A percentile compares a stretch with the other conserved stretches of the same genome.
phyloP scores from a whole-genome alignment of 2,113 vertebrate genomes.

The Balaeniceps rex region DNA sequence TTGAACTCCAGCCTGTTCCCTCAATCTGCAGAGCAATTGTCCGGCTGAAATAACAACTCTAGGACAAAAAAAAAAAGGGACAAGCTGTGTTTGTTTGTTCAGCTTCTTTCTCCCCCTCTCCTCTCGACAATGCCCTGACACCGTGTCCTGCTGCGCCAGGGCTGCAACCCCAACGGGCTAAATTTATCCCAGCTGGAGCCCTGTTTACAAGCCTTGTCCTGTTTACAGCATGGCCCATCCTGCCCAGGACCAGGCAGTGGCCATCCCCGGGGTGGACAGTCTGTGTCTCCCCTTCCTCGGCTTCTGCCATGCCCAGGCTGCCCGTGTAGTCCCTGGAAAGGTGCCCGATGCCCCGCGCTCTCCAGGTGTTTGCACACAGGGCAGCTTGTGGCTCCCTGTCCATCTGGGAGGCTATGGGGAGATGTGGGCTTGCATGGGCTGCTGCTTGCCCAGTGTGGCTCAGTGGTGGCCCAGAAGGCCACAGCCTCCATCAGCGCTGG shows the following conservation, averaged over 20 bases:
- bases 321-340: background rate
- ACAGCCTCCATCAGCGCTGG: background rate
- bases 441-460: background rate
- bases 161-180: slow-evolving; percentile 62
- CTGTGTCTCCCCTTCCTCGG: background rate
- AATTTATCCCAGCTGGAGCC: slow-evolving; percentile 75
- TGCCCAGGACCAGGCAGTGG: slow-evolving; percentile 30
- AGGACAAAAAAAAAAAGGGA: slow-evolving; percentile 31
- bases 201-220: slow-evolving; percentile 78
- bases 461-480: background rate
- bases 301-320: background rate
- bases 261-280: background rate
- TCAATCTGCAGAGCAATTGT: slow-evolving; percentile 60
- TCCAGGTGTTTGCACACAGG: background rate
- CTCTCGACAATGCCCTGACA: slow-evolving; percentile 71
- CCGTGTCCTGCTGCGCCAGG: slow-evolving; percentile 59
- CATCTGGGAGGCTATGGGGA: background rate
- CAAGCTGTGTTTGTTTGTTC: slow-evolving; percentile 74
- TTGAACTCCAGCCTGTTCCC: slow-evolving; percentile 30
- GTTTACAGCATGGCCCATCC: slow-evolving; percentile 69
- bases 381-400: background rate
- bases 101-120: slow-evolving; percentile 65
- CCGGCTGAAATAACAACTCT: slow-evolving; percentile 74
- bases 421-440: background rate
- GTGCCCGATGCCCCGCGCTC: background rate